These are phyloP conservation scores for Callipepla squamata DNA, from an alignment of 2,113 vertebrate genomes.

Conservation along the genomic window DNA sequence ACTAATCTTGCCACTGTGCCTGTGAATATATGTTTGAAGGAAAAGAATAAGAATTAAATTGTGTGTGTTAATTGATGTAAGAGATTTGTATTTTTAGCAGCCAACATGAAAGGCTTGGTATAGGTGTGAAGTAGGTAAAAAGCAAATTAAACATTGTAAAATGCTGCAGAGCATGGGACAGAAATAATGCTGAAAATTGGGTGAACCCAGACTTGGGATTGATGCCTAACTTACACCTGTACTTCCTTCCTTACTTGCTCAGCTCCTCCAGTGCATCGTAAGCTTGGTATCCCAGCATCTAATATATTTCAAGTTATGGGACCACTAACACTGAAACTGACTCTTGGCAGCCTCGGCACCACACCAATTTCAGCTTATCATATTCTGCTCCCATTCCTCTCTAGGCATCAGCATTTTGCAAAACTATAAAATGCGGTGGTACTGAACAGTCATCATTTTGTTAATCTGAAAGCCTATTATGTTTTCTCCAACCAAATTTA, in stretches of 20 bases:
- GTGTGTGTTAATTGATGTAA: background rate
- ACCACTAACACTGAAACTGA: background rate
- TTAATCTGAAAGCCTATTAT: background rate
- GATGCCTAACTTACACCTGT: background rate
- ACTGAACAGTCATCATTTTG: background rate
- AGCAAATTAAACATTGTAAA: background rate
- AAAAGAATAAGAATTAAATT: background rate
- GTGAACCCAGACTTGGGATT: background rate
- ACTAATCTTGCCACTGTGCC: background rate
- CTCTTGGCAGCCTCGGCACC: background rate
- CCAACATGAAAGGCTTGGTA: background rate
- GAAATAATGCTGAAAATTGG: background rate
- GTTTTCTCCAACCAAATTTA: background rate
- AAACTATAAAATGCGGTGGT: background rate
- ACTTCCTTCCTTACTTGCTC: background rate
- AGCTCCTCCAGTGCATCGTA: background rate
- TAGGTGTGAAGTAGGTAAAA: background rate
- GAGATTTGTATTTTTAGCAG: background rate
- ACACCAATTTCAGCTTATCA: background rate
- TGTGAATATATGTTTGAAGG: background rate
- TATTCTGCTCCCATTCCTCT: background rate
- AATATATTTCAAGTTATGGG: background rate
- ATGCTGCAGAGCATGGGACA: background rate
- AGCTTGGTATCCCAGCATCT: background rate
- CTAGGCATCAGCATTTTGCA: background rate